Evolutionary conservation across 2,113 vertebrate species (phyloP).

Genomic region (Aldabrachelys gigantea): DNA sequence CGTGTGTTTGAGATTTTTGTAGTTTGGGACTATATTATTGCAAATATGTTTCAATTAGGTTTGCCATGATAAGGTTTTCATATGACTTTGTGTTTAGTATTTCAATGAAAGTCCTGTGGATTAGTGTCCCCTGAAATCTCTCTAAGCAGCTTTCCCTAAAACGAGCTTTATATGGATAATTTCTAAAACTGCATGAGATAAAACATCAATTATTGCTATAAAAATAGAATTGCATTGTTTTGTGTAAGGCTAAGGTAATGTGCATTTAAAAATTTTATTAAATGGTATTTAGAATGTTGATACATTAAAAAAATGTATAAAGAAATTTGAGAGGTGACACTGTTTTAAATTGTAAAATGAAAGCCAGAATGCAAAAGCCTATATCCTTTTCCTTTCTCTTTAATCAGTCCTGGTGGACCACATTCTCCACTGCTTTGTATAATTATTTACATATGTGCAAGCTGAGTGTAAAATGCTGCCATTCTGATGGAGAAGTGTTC

Average conservation of each 20-base stretch:
- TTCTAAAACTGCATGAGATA: constrained; percentile 27
- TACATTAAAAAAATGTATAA: not conserved
- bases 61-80: not conserved
- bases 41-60: not conserved
- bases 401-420: constrained; percentile 36
- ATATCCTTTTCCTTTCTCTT: constrained; percentile 35
- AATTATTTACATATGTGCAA: constrained; percentile 50
- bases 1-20: not conserved
- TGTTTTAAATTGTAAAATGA: not conserved
- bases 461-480: not conserved
- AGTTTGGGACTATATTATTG: not conserved
- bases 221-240: not conserved
- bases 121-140: constrained; percentile 59
- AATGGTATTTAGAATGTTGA: not conserved
- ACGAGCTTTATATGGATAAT: constrained; percentile 30
- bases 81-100: not conserved
- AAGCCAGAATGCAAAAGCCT: constrained; percentile 22
- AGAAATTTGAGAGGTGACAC: not conserved
- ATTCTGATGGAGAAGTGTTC: not conserved
- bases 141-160: constrained; percentile 56
- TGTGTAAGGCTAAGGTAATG: accelerated
- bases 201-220: constrained; percentile 48
- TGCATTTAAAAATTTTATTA: not conserved
- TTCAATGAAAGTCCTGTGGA: constrained; percentile 39
- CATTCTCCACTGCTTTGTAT: constrained; percentile 27